Evolutionary conservation across 2,113 vertebrate species (phyloP).

Genomic region (Pangasianodon gigas): DNA sequence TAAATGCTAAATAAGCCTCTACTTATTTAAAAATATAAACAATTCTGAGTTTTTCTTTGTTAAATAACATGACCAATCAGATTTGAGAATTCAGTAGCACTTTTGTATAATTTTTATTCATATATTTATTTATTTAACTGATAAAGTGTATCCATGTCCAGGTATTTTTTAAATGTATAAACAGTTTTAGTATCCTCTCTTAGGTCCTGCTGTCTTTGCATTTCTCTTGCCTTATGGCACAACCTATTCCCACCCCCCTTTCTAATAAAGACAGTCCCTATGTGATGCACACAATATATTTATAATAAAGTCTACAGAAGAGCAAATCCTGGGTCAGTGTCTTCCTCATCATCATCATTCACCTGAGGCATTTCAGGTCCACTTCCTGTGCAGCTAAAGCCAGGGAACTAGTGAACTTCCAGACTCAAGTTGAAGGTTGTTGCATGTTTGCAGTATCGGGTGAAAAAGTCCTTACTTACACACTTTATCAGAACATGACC

Average conservation of each 20-base stretch:
- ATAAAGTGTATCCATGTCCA: too few species aligned
- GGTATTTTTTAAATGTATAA: too few species aligned
- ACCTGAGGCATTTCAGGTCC: neutral
- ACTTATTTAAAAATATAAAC: too few species aligned
- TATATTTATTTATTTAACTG: too few species aligned
- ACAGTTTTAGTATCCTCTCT: too few species aligned
- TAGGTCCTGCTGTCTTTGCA: neutral
- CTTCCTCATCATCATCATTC: neutral
- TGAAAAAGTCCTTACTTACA: slow-evolving; percentile 34
- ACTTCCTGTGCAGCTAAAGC: neutral
- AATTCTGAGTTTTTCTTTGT: too few species aligned
- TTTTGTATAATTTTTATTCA: neutral
- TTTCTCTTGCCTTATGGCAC: neutral
- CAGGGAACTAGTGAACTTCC: neutral
- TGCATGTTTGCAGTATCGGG: neutral
- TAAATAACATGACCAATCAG: neutral
- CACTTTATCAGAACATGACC: slow-evolving; percentile 48
- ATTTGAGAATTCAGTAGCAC: neutral
- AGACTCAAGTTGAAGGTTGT: neutral
- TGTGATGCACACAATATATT: neutral
- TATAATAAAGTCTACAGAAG: neutral
- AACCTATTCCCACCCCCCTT: neutral
- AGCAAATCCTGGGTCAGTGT: neutral
- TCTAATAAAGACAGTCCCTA: neutral
- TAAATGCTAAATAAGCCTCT: too few species aligned